Evolutionary conservation across 1,140 invertebrate species (phyloP).

Genomic region (Brachionus asplanchnoidis): DNA sequence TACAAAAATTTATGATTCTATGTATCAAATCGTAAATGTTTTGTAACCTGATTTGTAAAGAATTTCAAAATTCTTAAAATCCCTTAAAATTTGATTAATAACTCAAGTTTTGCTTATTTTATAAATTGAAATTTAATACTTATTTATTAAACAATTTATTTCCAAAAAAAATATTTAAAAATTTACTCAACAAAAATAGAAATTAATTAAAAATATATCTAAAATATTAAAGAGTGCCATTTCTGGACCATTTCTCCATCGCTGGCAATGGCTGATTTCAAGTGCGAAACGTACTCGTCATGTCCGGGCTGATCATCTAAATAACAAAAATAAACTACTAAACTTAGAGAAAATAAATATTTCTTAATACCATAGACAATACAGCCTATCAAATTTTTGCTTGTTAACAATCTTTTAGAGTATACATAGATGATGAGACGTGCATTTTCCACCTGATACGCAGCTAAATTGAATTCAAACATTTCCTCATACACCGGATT

Average conservation of each 20-base stretch:
- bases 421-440: conserved; percentile 21
- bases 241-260: conserved; percentile 32
- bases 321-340: neutral
- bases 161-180: neutral
- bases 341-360: neutral
- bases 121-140: too few relatives aligned
- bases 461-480: conserved; percentile 37
- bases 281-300: conserved; percentile 17
- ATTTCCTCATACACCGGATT: conserved; percentile 14
- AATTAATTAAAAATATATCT: neutral
- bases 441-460: conserved; percentile 37
- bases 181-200: neutral
- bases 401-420: neutral
- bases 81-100: too few relatives aligned
- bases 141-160: neutral
- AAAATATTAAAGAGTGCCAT: conserved; percentile 28
- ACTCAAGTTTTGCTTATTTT: too few relatives aligned
- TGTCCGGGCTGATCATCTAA: conserved; percentile 37
- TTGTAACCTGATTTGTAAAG: too few relatives aligned
- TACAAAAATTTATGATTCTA: too few relatives aligned
- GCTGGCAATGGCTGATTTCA: conserved; percentile 19
- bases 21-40: too few relatives aligned
- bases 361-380: conserved; percentile 6
- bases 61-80: too few relatives aligned
- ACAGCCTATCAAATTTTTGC: conserved; percentile 29